Percentiles rank a stretch among this genome's conserved stretches.
These are phyloP conservation scores for Panagrolaimus sp. DNA, from an alignment of 1,140 invertebrate genomes.

Conservation along the genomic window DNA sequence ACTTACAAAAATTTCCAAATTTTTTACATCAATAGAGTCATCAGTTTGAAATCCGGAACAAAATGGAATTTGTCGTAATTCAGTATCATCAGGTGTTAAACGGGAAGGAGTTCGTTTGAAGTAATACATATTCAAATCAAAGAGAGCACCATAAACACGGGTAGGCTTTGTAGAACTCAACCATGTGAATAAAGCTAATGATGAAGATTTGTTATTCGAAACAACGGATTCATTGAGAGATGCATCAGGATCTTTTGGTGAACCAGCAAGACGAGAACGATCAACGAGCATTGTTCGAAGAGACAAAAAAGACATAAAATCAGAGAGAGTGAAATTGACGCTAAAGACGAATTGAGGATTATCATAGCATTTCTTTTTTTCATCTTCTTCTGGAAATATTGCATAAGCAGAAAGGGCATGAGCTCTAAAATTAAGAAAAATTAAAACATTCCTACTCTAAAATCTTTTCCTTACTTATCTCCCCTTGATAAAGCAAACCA, in stretches of 20 bases:
- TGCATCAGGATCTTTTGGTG: neutral
- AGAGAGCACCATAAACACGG: neutral
- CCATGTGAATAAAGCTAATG: neutral
- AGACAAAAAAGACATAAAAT: neutral
- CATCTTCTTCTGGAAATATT: neutral
- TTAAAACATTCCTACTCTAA: neutral
- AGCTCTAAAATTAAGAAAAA: neutral
- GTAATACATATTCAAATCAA: conserved; percentile 6
- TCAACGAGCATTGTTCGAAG: conserved; percentile 4
- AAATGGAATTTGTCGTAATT: neutral
- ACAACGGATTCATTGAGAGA: conserved; percentile 3
- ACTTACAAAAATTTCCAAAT: conserved; percentile 1
- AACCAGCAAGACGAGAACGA: neutral
- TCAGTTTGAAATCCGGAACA: conserved; percentile 8
- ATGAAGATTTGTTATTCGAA: neutral
- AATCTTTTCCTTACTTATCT: neutral
- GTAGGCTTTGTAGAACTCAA: neutral
- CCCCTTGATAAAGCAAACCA: neutral
- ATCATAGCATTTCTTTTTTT: neutral
- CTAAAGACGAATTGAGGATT: neutral
- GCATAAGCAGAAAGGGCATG: neutral
- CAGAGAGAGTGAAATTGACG: neutral
- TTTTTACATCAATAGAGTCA: neutral
- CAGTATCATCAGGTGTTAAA: neutral
- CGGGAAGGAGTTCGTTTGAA: neutral